These are phyloP conservation scores for Prorops nasuta DNA, from an alignment of 1,140 invertebrate species.

Conservation along the genomic window DNA sequence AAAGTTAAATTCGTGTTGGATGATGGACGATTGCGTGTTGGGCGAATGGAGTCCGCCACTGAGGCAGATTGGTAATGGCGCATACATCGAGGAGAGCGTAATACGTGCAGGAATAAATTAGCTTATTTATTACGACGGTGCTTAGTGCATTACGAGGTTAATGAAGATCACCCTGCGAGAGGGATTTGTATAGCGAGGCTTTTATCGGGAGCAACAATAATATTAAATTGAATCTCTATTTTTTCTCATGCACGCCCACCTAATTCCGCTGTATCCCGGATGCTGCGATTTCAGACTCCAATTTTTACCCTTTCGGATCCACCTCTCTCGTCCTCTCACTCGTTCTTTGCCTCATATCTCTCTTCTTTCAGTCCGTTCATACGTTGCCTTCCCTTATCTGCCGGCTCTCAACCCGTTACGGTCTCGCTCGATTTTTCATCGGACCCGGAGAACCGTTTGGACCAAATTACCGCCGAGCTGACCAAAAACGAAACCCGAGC, in stretches of 20 bases:
- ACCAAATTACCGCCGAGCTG: slow-evolving; percentile 23
- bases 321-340: neutral
- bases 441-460: slow-evolving; percentile 19
- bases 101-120: slow-evolving; percentile 11
- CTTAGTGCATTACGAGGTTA: slow-evolving; percentile 8
- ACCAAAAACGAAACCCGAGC: slow-evolving; percentile 24
- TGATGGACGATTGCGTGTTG: neutral
- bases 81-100: neutral
- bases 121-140: slow-evolving; percentile 7
- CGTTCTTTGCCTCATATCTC: neutral
- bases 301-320: neutral
- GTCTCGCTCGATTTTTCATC: too few species aligned
- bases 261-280: slow-evolving; percentile 16
- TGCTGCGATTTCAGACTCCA: slow-evolving; percentile 23
- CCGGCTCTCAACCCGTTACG: neutral
- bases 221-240: too few species aligned
- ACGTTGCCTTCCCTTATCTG: neutral
- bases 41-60: neutral
- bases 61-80: neutral
- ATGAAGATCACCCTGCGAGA: slow-evolving; percentile 13
- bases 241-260: slow-evolving; percentile 27
- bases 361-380: neutral
- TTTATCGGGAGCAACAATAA: too few species aligned
- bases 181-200: slow-evolving; percentile 8
- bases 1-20: neutral